phyloP scores from a whole-genome alignment of 2,888 invertebrate species.

The Polylopha cassiicola region DNA sequence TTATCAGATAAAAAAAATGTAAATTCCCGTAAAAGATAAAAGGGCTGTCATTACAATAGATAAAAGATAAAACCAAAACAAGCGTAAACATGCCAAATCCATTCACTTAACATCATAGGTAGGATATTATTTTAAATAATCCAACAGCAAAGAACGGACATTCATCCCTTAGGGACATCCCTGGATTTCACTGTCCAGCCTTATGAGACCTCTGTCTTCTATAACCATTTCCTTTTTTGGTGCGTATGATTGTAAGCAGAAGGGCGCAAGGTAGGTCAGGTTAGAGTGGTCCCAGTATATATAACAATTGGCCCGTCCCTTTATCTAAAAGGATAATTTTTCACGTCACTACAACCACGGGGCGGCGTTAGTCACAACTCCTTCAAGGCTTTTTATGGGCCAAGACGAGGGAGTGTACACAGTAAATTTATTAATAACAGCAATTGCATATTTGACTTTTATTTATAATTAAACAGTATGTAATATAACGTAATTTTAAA shows the following conservation, averaged over 20 bases:
- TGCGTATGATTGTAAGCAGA: constrained; percentile 5
- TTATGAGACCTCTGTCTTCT: constrained; percentile 26
- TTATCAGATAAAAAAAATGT: too few relatives aligned
- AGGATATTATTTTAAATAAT: constrained; percentile 49
- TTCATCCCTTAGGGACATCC: constrained; percentile 41
- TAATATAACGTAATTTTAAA: too few relatives aligned
- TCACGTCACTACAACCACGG: constrained; percentile 66
- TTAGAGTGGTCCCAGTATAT: constrained; percentile 41
- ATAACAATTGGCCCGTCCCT: constrained; percentile 62
- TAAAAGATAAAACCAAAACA: constrained; percentile 5
- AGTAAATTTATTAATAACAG: constrained; percentile 1
- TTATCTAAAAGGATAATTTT: constrained; percentile 71
- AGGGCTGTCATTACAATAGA: too few relatives aligned
- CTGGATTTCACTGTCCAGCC: constrained; percentile 32
- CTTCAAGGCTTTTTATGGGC: constrained; percentile 60
- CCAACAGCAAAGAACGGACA: constrained; percentile 36
- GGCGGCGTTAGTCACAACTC: constrained; percentile 65
- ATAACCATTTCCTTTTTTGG: constrained; percentile 2
- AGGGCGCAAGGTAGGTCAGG: constrained; percentile 26
- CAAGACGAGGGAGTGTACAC: constrained; percentile 32
- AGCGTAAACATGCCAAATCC: constrained; percentile 13
- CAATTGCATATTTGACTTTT: too few relatives aligned
- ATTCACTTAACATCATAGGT: constrained; percentile 30
- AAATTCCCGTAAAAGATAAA: too few relatives aligned
- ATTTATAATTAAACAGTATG: too few relatives aligned